Percentiles rank a stretch among this genome's conserved stretches.
These are phyloP conservation scores for Pentalonia nigronervosa DNA, from an alignment of 1,140 invertebrate species.

Conservation along the genomic window DNA sequence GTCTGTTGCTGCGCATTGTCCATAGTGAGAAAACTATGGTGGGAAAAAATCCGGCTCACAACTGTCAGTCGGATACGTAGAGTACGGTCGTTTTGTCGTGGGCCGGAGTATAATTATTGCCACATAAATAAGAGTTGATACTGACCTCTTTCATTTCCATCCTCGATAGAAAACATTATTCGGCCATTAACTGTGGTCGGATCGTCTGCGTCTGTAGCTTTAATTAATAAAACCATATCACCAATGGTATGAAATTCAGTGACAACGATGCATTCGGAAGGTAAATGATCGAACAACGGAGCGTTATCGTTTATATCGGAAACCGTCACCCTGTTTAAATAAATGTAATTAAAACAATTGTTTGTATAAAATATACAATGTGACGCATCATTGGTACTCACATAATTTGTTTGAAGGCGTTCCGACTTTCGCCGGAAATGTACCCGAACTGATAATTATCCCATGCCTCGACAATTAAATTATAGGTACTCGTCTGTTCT, in stretches of 20 bases:
- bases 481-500: conserved; percentile 78
- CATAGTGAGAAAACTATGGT: too few species aligned
- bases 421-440: conserved; percentile 86
- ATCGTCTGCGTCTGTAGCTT: conserved; percentile 85
- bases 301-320: conserved; percentile 87
- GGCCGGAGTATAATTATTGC: too few species aligned
- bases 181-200: conserved; percentile 79
- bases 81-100: too few species aligned
- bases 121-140: not conserved
- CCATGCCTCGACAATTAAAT: conserved; percentile 89
- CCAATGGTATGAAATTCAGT: conserved; percentile 88
- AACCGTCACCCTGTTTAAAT: conserved; percentile 68
- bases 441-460: conserved; percentile 94
- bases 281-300: conserved; percentile 71
- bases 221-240: conserved; percentile 77
- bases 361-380: not conserved
- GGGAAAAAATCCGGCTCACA: too few species aligned
- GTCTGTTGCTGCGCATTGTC: too few species aligned
- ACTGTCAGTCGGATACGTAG: too few species aligned
- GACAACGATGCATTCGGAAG: conserved; percentile 75
- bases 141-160: conserved; percentile 78
- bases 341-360: not conserved
- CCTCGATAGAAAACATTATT: conserved; percentile 75
- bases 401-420: conserved; percentile 90
- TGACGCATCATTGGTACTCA: conserved; percentile 66